A percentile compares a stretch with the other conserved stretches of the same genome.
phyloP scores from a whole-genome alignment of 92 coral and sea anemone genomes.

The Nematostella vectensis region DNA sequence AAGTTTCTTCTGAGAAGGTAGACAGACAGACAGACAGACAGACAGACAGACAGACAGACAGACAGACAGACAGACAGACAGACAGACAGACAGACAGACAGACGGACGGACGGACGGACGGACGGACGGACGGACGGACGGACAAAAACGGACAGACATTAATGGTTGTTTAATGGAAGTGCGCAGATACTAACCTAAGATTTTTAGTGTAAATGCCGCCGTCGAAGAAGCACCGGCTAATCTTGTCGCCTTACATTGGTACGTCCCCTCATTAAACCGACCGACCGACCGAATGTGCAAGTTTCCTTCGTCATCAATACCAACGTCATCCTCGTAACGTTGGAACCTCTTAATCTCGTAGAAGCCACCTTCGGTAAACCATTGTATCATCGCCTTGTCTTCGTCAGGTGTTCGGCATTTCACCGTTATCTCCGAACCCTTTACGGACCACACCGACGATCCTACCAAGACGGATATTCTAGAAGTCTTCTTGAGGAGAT shows the following conservation, averaged over 20 bases:
- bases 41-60: too few relatives aligned
- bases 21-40: too few relatives aligned
- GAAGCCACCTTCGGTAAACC: constrained; percentile 27
- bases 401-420: constrained; percentile 45
- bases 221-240: constrained; percentile 30
- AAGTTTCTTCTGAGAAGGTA: too few relatives aligned
- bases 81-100: too few relatives aligned
- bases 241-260: constrained; percentile 45
- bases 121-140: too few relatives aligned
- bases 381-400: constrained; percentile 21
- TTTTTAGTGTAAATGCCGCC: constrained; percentile 39
- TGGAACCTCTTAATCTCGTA: constrained; percentile 30
- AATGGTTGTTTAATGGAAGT: too few relatives aligned
- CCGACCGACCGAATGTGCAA: constrained; percentile 36
- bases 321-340: constrained; percentile 57
- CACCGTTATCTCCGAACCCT: constrained; percentile 43
- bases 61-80: too few relatives aligned
- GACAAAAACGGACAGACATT: too few relatives aligned
- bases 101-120: too few relatives aligned
- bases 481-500: constrained; percentile 8
- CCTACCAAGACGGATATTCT: constrained; percentile 48
- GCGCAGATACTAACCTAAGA: constrained; percentile 48
- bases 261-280: constrained; percentile 68
- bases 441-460: constrained; percentile 58
- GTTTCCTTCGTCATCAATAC: constrained; percentile 26